Percentiles rank a stretch among this genome's conserved stretches.
These are phyloP conservation scores for Standfussiana lucernea DNA, from an alignment of 2,888 invertebrate species.

Conservation along the genomic window DNA sequence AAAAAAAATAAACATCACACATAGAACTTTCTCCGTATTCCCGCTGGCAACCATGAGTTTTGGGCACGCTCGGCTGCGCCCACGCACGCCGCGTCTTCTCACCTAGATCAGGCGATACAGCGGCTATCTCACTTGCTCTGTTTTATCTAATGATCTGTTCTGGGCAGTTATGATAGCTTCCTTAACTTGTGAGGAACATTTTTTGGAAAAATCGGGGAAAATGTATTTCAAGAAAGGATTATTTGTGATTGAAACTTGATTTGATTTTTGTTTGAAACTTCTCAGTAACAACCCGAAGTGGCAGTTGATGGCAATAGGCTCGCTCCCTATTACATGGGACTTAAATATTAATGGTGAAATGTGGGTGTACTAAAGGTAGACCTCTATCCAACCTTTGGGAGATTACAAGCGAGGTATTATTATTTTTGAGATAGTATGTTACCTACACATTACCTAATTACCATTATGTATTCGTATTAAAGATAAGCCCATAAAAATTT, in stretches of 20 bases:
- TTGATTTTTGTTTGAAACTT: background rate
- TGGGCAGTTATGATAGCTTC: constrained; percentile 48
- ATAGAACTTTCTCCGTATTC: constrained; percentile 4
- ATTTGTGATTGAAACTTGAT: background rate
- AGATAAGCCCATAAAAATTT: background rate
- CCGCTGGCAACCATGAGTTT: constrained; percentile 56
- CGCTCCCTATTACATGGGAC: background rate
- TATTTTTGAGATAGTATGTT: background rate
- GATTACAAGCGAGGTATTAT: background rate
- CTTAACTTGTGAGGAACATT: background rate
- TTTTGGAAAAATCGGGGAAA: background rate
- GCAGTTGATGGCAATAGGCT: background rate
- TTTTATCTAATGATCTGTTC: constrained; percentile 56
- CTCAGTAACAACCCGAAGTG: background rate
- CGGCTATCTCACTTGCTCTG: constrained; percentile 50
- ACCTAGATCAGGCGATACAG: constrained; percentile 53
- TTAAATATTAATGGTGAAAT: background rate
- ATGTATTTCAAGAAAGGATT: background rate
- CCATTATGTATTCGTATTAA: background rate
- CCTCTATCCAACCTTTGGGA: background rate
- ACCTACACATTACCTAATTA: too few relatives aligned
- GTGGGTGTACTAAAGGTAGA: background rate
- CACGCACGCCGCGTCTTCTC: constrained; percentile 51
- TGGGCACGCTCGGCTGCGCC: constrained; percentile 59
- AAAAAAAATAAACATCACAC: background rate